These are phyloP conservation scores for Nyctalus aviator DNA, from an alignment of 2,797 vertebrate genomes.

Conservation along the genomic window DNA sequence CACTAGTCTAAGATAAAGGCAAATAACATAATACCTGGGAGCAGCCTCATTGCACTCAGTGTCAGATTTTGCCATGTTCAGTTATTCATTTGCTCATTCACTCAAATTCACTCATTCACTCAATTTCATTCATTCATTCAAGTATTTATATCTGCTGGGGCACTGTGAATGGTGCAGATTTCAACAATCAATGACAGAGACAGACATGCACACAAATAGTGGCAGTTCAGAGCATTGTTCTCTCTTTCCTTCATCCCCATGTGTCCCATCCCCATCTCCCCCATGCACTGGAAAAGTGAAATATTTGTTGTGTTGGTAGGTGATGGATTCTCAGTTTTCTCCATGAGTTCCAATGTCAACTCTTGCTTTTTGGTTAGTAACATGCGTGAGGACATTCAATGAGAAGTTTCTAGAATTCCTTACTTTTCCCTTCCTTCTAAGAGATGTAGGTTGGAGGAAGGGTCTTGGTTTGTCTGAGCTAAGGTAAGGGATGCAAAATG, in stretches of 20 bases:
- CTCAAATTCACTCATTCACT: not conserved
- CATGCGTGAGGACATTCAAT: not conserved
- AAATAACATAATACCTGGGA: not conserved
- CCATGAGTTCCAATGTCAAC: not conserved
- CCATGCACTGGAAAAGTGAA: not conserved
- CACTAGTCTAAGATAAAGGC: not conserved
- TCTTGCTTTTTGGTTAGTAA: slow-evolving; percentile 14
- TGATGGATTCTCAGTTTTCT: not conserved
- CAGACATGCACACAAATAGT: not conserved
- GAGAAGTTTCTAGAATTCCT: slow-evolving; percentile 40
- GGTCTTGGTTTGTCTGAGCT: not conserved
- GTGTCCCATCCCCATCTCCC: too few species aligned
- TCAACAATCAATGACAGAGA: not conserved
- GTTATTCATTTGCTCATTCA: not conserved
- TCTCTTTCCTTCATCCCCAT: not conserved
- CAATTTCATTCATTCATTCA: not conserved
- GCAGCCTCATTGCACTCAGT: not conserved
- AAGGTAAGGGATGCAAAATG: not conserved
- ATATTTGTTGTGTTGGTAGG: not conserved
- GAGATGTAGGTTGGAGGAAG: not conserved
- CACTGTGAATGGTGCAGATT: not conserved
- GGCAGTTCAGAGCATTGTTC: not conserved
- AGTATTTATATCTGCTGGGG: not conserved
- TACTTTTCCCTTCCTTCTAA: not conserved
- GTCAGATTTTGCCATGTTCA: not conserved